These are phyloP conservation scores for Micrasema longulum DNA, from an alignment of 1,140 invertebrate genomes.

Conservation along the genomic window DNA sequence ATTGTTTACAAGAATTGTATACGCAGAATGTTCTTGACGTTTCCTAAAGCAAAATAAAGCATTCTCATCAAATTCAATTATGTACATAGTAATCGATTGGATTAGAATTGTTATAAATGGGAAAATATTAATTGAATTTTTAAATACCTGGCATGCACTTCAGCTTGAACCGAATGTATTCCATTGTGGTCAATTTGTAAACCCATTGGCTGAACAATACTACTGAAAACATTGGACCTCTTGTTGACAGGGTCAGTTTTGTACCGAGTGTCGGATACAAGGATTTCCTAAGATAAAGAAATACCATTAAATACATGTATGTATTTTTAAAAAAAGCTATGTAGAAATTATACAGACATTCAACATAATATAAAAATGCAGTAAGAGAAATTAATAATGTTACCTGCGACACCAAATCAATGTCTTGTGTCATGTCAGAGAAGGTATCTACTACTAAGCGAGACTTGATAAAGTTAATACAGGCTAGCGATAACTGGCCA, in stretches of 20 bases:
- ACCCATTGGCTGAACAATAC: slow-evolving; percentile 86
- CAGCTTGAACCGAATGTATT: slow-evolving; percentile 81
- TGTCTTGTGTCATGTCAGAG: slow-evolving; percentile 90
- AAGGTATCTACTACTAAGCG: slow-evolving; percentile 85
- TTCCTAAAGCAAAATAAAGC: slow-evolving; percentile 64
- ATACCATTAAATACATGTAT: too few species aligned
- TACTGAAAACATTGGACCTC: slow-evolving; percentile 87
- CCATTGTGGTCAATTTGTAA: slow-evolving; percentile 59
- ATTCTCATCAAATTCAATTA: too few species aligned
- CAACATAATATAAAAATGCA: too few species aligned
- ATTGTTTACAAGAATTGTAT: slow-evolving; percentile 93
- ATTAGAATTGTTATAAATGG: too few species aligned
- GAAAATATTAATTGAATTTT: not conserved
- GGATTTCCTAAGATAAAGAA: slow-evolving; percentile 74
- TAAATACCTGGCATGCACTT: slow-evolving; percentile 79
- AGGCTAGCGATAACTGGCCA: slow-evolving; percentile 78
- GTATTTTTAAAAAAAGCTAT: not conserved
- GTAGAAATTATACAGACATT: not conserved
- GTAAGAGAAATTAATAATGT: slow-evolving; percentile 3
- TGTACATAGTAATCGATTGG: too few species aligned
- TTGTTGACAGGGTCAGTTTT: slow-evolving; percentile 76
- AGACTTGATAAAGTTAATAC: slow-evolving; percentile 93
- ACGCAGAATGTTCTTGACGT: slow-evolving; percentile 78
- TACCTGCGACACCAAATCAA: slow-evolving; percentile 89
- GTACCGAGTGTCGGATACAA: slow-evolving; percentile 86